A percentile compares a stretch with the other conserved stretches of the same genome.
Evolutionary conservation across 2,113 vertebrate species (phyloP).

Genomic region (Glaucidium brasilianum): DNA sequence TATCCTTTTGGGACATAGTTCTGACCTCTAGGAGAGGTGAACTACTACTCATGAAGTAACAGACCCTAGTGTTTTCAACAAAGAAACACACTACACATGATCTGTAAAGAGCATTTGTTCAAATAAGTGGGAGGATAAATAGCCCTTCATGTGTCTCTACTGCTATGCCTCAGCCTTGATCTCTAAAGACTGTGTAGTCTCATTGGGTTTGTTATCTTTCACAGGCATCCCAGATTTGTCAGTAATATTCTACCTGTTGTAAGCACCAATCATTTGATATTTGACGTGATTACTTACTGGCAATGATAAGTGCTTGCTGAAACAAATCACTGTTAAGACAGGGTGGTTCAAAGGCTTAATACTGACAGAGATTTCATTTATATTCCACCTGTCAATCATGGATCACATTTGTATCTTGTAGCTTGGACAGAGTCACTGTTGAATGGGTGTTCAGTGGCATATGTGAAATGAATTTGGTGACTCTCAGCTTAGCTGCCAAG

Average conservation of each 20-base stretch:
- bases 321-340: not conserved
- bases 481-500: not conserved
- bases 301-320: not conserved
- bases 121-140: not conserved
- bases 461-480: not conserved
- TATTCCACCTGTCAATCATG: not conserved
- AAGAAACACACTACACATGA: not conserved
- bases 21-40: not conserved
- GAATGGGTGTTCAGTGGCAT: not conserved
- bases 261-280: not conserved
- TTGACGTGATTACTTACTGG: not conserved
- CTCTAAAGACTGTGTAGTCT: not conserved
- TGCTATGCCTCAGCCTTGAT: not conserved
- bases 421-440: not conserved
- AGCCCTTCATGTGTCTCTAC: not conserved
- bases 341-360: not conserved
- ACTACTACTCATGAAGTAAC: not conserved
- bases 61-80: not conserved
- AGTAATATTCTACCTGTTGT: not conserved
- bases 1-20: not conserved
- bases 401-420: not conserved
- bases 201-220: not conserved
- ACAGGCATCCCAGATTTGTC: not conserved
- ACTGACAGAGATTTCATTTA: not conserved
- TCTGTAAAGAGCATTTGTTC: not conserved